Conservation (phyloP, 2,113 vertebrate genomes). For the Clupea harengus region DNA sequence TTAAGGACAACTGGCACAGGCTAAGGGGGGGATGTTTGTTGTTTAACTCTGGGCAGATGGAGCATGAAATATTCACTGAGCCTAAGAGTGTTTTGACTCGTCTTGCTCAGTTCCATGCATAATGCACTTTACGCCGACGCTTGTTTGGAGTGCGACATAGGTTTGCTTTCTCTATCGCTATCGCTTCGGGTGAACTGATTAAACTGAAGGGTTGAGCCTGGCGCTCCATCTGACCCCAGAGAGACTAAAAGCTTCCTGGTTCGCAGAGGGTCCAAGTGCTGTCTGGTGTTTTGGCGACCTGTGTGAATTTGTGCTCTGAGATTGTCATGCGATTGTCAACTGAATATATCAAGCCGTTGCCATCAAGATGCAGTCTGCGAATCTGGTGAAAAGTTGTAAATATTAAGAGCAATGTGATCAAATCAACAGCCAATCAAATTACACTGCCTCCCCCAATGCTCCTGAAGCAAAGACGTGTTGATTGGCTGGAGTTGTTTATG, state of each 20-base stretch:
- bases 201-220: background rate
- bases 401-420: too few species aligned
- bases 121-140: background rate
- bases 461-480: too few species aligned
- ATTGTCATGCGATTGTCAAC: background rate
- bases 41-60: background rate
- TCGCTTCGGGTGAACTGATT: background rate
- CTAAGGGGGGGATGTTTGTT: background rate
- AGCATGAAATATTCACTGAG: constrained; percentile 5
- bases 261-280: background rate
- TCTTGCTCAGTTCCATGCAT: background rate
- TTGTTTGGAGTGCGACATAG: background rate
- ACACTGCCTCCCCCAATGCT: too few species aligned
- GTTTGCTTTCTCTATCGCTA: background rate
- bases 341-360: background rate
- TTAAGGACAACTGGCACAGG: background rate
- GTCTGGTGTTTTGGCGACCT: background rate
- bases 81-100: constrained; percentile 7
- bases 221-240: background rate
- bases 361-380: too few species aligned
- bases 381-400: too few species aligned
- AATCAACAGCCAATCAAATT: too few species aligned
- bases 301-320: background rate
- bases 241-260: background rate
- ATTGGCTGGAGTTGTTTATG: too few species aligned